Evolutionary conservation across 2,888 invertebrate genomes (phyloP), one percentile per base, ranked within the genome.

Genomic region (Sericinus montela): DNA sequence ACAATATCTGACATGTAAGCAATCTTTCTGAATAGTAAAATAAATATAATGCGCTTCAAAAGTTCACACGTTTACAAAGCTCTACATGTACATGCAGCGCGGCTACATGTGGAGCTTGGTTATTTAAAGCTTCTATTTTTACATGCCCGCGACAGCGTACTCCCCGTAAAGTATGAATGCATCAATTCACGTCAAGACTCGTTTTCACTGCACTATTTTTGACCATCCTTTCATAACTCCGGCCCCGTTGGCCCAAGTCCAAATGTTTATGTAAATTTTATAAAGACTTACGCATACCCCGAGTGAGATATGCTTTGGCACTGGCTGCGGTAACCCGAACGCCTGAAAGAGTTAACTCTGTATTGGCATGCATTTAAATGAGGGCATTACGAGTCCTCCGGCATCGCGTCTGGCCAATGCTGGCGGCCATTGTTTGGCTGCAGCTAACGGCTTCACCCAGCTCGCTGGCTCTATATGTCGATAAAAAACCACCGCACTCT

Each of bases 191-290:
- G 36, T 44, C 28, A 14, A 25, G 14, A 14, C 28, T 44, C 32
- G 32, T 35, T 37, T 29, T 36, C 35, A 36, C 14, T 43, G 36
- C 16, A 36, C 36, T 44, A 44, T 44, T 44, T 44, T 36, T 16
- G 44, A 28, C 25, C 34, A 14, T 15, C 44, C 44, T 44, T 44
- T 44, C 36, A 36, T 44, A 44, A 44, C 44, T 15, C 36, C 44
- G 44, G 25, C 44, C 25, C 36, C 36, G 15, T 44, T 29, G 36
- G 44, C 36, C 6, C 25, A 1, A 15, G 28, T 28, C 44, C 44
- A 44, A 16, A n/a, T 23, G 36, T 44, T 44, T 44, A 44, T 44
- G 36, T 44, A 44, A 29, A 44, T 44, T 34, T 34, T 36, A 44
- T 36, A 36, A 44, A 44, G 44, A 44, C 36, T 25, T 28, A 44